Evolutionary conservation across 1,140 invertebrate species (phyloP), one percentile per base, ranked within the genome.

Genomic region (Physella acuta): DNA sequence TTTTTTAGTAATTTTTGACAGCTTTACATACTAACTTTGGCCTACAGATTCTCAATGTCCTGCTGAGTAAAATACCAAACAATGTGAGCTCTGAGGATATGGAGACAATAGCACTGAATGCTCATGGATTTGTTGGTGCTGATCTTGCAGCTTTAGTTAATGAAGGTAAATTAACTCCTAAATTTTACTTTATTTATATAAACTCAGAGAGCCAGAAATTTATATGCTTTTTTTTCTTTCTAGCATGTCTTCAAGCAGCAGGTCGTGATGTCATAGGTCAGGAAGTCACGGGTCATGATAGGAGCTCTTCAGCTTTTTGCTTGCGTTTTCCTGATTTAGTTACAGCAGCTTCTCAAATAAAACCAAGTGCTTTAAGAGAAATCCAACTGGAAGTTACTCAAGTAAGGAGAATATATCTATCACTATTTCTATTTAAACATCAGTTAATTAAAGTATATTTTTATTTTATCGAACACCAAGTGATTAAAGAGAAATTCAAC

Each of bases 281-380:
- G n/a, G n/a, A n/a, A n/a, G n/a, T n/a, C n/a, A n/a, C n/a, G n/a
- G 2, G 20, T 31, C 26, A 28, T 59, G 33, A 24, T 26, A 11
- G 2, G 16, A 30, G 4, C n/a, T 30, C 3, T 85, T 55, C 75
- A 65, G 60, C 2, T 44, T n/a, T 52, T 11, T 36, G 49, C 39
- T 26, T 76, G 17, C 73, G 49, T 2, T 39, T 67, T 74, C 68
- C 73, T 1, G 88, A 88, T 73, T 75, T 88, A 30, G 80, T 88
- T 39, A 78, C 84, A 24, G 92, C 92, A 30, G 80, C 94, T 33
- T 89, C 86, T 5, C 80, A 87, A 34, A 90, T 94, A 0, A 91
- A 91, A 76, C 94, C 95, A 0, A 94, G 92, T 79, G 94, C 93
- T 0, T 95, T 97, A 92, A 89, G 93, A 71, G 93, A 95, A 84